phyloP scores from a whole-genome alignment of 1,140 invertebrate species.

The Drosophila dunni region DNA sequence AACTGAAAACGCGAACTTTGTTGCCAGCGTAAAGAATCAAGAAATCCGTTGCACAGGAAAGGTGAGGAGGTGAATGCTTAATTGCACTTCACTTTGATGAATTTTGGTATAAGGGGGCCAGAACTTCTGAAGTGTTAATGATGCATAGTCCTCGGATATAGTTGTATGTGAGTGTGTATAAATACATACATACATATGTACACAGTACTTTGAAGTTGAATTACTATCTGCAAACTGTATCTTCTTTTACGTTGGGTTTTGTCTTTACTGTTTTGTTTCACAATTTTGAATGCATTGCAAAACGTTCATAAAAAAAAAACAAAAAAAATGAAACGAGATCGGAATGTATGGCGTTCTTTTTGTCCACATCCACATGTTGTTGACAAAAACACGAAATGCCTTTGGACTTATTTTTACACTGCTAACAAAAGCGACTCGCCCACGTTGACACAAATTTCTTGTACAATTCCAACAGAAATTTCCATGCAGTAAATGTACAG shows the following conservation, averaged over 20 bases:
- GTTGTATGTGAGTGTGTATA: not conserved
- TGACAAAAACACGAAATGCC: conserved; percentile 50
- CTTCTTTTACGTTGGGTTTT: not conserved
- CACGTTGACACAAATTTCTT: conserved; percentile 74
- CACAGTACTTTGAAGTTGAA: conserved; percentile 21
- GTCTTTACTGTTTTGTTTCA: conserved; percentile 29
- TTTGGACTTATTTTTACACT: conserved; percentile 63
- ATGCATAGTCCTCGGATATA: conserved; percentile 38
- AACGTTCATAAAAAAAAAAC: conserved; percentile 12
- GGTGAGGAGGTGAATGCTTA: conserved; percentile 42
- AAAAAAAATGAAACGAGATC: not conserved
- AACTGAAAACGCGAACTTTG: conserved; percentile 17
- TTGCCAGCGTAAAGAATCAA: conserved; percentile 19
- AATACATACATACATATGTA: not conserved
- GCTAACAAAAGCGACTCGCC: conserved; percentile 60
- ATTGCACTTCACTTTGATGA: conserved; percentile 66
- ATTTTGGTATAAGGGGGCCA: conserved; percentile 29
- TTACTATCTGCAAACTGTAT: conserved; percentile 11
- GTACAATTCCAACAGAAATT: conserved; percentile 54
- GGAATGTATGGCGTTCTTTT: conserved; percentile 45
- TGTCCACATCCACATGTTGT: conserved; percentile 37
- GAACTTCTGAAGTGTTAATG: conserved; percentile 44
- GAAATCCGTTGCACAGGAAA: conserved; percentile 27
- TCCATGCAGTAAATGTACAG: conserved; percentile 56
- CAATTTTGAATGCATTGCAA: conserved; percentile 24